Percentiles rank a stretch among this genome's conserved stretches.
These are phyloP conservation scores for Tympanoctomys barrerae DNA, from an alignment of 2,797 vertebrate species.

Conservation along the genomic window DNA sequence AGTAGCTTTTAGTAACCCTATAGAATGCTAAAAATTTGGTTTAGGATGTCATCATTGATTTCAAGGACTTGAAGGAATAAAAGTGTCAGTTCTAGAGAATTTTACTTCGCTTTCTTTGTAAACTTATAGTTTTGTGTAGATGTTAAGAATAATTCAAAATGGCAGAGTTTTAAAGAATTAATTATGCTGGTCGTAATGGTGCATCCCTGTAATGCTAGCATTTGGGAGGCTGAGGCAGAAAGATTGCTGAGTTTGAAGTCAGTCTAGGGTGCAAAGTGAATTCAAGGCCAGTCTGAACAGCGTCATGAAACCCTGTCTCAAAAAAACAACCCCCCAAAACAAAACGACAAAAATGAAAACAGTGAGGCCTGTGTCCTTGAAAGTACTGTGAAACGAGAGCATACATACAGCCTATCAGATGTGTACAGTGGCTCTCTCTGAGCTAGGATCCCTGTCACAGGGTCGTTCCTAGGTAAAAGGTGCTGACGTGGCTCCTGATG, in stretches of 20 bases:
- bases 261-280: background rate
- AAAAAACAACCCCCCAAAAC: background rate
- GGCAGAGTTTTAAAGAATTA: background rate
- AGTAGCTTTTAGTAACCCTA: background rate
- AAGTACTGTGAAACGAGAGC: background rate
- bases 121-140: slow-evolving; percentile 13
- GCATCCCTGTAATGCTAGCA: background rate
- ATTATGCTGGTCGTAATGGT: background rate
- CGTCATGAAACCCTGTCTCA: too few relatives aligned
- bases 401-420: background rate
- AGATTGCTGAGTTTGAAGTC: background rate
- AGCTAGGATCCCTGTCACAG: background rate
- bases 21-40: background rate
- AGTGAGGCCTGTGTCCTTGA: background rate
- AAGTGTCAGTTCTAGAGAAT: background rate
- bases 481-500: background rate
- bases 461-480: slow-evolving; percentile 24
- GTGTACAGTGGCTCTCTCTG: background rate
- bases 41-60: slow-evolving; percentile 9
- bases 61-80: slow-evolving; percentile 41
- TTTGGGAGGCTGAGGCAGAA: background rate
- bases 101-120: slow-evolving; percentile 2
- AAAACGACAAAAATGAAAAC: background rate
- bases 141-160: slow-evolving; percentile 46
- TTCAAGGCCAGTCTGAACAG: background rate